Evolutionary conservation across 2,888 invertebrate species (phyloP).

Genomic region (Mesoligia furuncula): DNA sequence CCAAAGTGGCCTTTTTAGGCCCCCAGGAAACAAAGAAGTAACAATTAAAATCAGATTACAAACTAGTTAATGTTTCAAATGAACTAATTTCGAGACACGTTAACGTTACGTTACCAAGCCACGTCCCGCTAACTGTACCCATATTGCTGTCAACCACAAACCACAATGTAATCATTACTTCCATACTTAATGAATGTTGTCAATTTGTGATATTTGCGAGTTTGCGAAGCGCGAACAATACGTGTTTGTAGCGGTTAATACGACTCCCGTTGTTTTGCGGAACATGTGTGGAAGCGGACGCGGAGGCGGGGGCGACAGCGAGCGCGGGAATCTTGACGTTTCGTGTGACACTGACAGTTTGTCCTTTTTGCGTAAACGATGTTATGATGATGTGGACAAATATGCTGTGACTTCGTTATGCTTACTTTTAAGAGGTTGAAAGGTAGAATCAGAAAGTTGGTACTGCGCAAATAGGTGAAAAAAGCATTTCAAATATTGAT

Average conservation of each 20-base stretch:
- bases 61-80: background rate
- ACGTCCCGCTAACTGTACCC: too few species aligned
- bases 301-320: background rate
- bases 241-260: conserved; percentile 31
- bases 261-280: background rate
- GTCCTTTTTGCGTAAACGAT: background rate
- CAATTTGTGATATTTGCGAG: conserved; percentile 59
- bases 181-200: conserved; percentile 57
- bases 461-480: background rate
- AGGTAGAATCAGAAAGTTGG: too few species aligned
- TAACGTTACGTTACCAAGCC: background rate
- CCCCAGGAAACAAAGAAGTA: too few species aligned
- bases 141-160: conserved; percentile 17
- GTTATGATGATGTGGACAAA: background rate
- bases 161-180: conserved; percentile 44
- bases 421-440: too few species aligned
- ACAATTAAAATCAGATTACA: background rate
- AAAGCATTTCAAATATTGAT: too few species aligned
- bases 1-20: too few species aligned
- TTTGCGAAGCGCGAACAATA: conserved; percentile 43
- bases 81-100: background rate
- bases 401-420: too few species aligned
- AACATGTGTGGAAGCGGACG: background rate
- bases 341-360: background rate
- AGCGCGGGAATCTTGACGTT: too few species aligned